A percentile compares a stretch with the other conserved stretches of the same genome.
These are phyloP conservation scores for Lycophotia porphyrea DNA, from an alignment of 2,888 invertebrate species.

Conservation along the genomic window DNA sequence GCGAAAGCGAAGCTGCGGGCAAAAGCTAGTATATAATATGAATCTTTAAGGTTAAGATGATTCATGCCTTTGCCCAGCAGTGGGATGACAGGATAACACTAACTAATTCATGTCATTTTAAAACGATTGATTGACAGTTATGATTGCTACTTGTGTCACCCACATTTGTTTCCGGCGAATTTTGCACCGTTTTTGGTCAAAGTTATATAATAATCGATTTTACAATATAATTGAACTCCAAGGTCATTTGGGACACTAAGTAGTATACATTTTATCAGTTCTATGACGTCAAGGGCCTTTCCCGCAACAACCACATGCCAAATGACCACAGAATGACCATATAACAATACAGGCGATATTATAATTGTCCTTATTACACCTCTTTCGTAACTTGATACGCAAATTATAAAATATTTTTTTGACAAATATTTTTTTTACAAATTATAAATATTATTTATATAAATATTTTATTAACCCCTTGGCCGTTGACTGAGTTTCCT, in stretches of 20 bases:
- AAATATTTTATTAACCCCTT: no score
- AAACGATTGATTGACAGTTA: no score
- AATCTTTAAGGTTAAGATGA: no score
- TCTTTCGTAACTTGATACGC: conserved; percentile 29
- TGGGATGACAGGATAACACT: no score
- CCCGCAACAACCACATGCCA: conserved; percentile 48
- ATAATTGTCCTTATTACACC: conserved; percentile 50
- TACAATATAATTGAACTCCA: conserved; percentile 7
- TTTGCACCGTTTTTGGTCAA: background rate
- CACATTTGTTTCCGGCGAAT: background rate
- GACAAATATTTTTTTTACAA: no score
- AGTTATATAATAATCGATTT: conserved; percentile 1
- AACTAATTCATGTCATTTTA: no score
- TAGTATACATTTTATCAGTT: conserved; percentile 28
- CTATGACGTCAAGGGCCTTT: conserved; percentile 53
- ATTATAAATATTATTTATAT: no score
- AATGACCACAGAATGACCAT: conserved; percentile 50
- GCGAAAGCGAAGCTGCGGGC: no score
- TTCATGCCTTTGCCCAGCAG: no score
- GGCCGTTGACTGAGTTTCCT: no score
- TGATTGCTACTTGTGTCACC: background rate
- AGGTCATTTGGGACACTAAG: conserved; percentile 42
- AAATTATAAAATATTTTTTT: background rate
- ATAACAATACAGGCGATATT: background rate
- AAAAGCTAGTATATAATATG: no score